These are phyloP conservation scores for Melopsittacus undulatus DNA, from an alignment of 2,797 vertebrate genomes.

Conservation along the genomic window DNA sequence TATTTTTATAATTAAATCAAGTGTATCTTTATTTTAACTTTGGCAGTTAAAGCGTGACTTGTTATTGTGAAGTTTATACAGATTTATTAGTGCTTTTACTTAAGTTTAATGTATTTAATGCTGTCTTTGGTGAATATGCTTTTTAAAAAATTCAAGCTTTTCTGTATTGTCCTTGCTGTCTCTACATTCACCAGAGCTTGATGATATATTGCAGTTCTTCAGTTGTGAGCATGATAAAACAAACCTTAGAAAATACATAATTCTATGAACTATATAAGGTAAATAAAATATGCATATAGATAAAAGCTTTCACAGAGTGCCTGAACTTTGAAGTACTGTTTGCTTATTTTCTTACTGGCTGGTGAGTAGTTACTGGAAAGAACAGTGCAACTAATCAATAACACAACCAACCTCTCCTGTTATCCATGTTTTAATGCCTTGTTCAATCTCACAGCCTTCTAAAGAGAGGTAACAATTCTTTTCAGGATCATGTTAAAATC, in stretches of 20 bases:
- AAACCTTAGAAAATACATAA: background rate
- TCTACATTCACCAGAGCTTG: background rate
- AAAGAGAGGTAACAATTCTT: background rate
- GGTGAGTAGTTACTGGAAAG: background rate
- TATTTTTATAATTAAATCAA: background rate
- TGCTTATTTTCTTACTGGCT: background rate
- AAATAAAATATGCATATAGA: background rate
- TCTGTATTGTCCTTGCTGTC: background rate
- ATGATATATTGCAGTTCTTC: background rate
- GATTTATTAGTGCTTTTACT: background rate
- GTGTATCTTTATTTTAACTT: background rate
- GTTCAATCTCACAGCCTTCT: background rate
- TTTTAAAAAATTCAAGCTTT: background rate
- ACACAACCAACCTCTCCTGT: background rate
- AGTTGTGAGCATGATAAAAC: background rate
- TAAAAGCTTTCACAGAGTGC: background rate
- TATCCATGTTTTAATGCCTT: background rate
- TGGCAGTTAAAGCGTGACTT: background rate
- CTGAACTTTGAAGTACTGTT: background rate
- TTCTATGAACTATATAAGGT: background rate
- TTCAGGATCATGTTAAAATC: background rate
- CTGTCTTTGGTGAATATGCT: background rate
- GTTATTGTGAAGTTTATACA: background rate
- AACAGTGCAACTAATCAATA: background rate
- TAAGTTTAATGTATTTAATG: background rate